Evolutionary conservation across 2,113 vertebrate genomes (phyloP).

Genomic region (Peromyscus leucopus): DNA sequence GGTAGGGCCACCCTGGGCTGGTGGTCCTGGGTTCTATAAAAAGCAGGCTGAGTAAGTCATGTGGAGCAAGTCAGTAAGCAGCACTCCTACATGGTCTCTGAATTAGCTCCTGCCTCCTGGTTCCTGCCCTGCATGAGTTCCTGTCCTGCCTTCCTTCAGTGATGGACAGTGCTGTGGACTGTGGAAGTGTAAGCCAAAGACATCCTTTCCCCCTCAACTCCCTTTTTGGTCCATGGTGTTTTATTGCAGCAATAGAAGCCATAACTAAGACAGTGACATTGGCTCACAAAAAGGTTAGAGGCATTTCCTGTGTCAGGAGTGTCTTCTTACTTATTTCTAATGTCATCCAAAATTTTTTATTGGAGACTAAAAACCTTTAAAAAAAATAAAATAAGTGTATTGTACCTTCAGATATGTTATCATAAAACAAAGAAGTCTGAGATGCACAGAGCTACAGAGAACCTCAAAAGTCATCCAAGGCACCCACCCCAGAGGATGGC

Average conservation of each 20-base stretch:
- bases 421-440: not conserved
- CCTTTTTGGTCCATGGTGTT: not conserved
- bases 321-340: not conserved
- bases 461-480: not conserved
- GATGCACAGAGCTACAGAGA: not conserved
- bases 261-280: not conserved
- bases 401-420: not conserved
- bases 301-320: not conserved
- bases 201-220: not conserved
- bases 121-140: not conserved
- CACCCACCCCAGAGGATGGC: fast-evolving
- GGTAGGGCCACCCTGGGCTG: not conserved
- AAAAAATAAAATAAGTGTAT: not conserved
- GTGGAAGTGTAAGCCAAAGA: not conserved
- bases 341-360: not conserved
- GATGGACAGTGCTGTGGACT: not conserved
- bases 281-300: not conserved
- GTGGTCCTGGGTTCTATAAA: not conserved
- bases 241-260: not conserved
- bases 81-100: not conserved
- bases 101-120: not conserved
- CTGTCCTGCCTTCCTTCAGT: not conserved
- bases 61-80: not conserved
- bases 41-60: not conserved
- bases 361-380: conserved; percentile 7